Evolutionary conservation across 2,113 vertebrate genomes (phyloP).

Genomic region (Choloepus hoffmanni): DNA sequence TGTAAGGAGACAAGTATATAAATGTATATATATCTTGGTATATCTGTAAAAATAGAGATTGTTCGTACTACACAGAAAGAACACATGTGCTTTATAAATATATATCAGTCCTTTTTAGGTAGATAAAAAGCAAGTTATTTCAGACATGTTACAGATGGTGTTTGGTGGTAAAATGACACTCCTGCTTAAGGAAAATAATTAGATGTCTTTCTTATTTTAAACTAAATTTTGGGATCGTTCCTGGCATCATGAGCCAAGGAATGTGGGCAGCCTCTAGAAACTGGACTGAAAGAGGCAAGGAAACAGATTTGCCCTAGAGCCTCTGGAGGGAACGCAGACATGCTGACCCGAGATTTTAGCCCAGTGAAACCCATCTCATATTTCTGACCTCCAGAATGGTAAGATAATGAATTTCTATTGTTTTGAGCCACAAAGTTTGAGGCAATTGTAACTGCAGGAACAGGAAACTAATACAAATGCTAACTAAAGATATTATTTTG

Average conservation of each 20-base stretch:
- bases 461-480: not conserved
- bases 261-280: not conserved
- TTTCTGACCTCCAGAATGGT: not conserved
- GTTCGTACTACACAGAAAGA: not conserved
- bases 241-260: not conserved
- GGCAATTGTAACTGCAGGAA: not conserved
- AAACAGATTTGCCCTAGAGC: not conserved
- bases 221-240: not conserved
- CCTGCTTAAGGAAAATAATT: not conserved
- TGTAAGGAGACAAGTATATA: constrained; percentile 35
- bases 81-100: not conserved
- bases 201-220: not conserved
- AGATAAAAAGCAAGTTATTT: not conserved
- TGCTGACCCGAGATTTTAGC: not conserved
- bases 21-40: not conserved
- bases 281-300: not conserved
- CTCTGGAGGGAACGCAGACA: not conserved
- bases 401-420: not conserved
- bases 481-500: not conserved
- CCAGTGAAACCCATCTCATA: not conserved
- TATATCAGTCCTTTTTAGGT: not conserved
- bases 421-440: not conserved
- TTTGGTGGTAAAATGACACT: constrained; percentile 37
- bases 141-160: not conserved
- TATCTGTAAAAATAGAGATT: not conserved